Evolutionary conservation across 1,140 invertebrate species (phyloP).

Genomic region (Neodiprion fabricii): DNA sequence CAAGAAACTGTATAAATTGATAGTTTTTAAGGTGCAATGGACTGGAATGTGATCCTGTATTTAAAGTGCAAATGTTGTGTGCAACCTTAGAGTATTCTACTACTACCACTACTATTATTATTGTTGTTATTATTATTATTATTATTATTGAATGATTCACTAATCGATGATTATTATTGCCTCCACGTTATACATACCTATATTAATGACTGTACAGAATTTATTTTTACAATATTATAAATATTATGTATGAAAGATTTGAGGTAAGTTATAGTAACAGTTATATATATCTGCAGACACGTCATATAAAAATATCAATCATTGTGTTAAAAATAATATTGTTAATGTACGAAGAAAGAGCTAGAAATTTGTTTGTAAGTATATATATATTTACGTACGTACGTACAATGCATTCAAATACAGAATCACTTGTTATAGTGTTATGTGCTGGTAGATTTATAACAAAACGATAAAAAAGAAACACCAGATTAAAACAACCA

Average conservation of each 20-base stretch:
- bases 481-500: no score
- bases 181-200: constrained; percentile 30
- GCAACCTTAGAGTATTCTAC: constrained; percentile 55
- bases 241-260: no score
- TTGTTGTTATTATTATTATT: constrained; percentile 14
- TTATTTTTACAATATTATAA: constrained; percentile 39
- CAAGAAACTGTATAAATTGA: background rate
- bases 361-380: no score
- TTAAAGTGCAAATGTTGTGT: constrained; percentile 56
- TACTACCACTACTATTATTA: constrained; percentile 49
- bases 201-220: constrained; percentile 29
- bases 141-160: background rate
- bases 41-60: constrained; percentile 59
- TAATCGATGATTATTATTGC: background rate
- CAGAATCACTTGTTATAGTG: no score
- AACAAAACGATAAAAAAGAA: no score
- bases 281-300: no score
- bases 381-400: background rate
- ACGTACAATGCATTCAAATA: no score
- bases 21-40: constrained; percentile 42
- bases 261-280: no score
- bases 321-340: no score
- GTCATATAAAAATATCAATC: no score
- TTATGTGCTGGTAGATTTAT: no score
- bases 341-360: no score